Conservation (phyloP, 2,113 vertebrate genomes). For the Callochromis pleurospilus region DNA sequence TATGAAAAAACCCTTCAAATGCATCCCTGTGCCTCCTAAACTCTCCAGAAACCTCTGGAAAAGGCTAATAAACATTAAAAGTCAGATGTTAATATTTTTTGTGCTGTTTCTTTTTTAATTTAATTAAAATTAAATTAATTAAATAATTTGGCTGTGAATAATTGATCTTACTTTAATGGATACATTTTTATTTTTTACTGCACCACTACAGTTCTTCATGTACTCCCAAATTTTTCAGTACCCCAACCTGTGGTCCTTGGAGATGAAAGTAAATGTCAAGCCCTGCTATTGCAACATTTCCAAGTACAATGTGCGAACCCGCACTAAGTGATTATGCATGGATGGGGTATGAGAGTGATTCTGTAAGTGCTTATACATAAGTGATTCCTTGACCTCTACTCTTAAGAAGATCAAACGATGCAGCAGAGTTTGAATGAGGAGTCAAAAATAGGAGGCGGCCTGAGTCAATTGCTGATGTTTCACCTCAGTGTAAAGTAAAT, state of each 20-base stretch:
- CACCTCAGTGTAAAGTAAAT: neutral
- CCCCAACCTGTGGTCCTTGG: neutral
- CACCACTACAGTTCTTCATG: neutral
- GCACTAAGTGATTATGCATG: neutral
- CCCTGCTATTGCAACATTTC: neutral
- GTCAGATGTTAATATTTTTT: neutral
- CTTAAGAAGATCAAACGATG: neutral
- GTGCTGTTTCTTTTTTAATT: neutral
- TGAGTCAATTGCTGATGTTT: neutral
- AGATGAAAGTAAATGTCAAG: neutral
- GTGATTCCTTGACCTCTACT: neutral
- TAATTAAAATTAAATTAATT: neutral
- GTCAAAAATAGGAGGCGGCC: neutral
- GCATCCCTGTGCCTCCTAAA: rapidly evolving
- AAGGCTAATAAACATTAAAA: neutral
- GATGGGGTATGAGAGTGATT: neutral
- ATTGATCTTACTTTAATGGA: neutral
- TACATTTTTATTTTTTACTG: neutral
- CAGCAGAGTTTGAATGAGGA: neutral
- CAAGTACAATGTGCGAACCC: neutral
- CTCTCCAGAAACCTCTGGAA: neutral
- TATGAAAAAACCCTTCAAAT: rapidly evolving
- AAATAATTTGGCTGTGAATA: neutral
- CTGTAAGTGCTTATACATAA: neutral
- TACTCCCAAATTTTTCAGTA: rapidly evolving